Base-by-base conservation (phyloP, 2,888 invertebrate genomes). In the Sarcophaga rosellei region DNA sequence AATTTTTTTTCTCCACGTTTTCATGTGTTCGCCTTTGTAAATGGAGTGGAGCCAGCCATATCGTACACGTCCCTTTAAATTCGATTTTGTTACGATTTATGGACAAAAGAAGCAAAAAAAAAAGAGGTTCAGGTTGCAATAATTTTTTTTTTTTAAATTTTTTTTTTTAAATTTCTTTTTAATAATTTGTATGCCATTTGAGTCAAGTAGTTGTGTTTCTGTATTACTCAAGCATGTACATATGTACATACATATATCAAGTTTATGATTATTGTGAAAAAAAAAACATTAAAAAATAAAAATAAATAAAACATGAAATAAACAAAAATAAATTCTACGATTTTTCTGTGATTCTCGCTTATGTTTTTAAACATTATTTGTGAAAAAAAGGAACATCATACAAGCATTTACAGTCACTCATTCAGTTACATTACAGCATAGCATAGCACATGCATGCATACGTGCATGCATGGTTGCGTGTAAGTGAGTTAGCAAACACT, bases 191-290 rank as follows among this genome's bases (percentile, higher is more conserved):
- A 35, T 17, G 61, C 44, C 62, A 78, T 78, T 78, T 70, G 69
- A 69, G 69, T 70, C 63, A 78, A 70, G 69, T 78, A 62, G 69
- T 78, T 70, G 78, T 78, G 70, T 69, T 69, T 63, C 23, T 53
- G 53, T 53, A 53, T 17, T 15, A 12, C 17, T 35, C 35, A 35
- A 35, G 53, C 12, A 17, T 53, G 20, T 59, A 62, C 6, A 6
- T 25, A 25, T 23, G 59, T 73, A 61, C 79, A 66, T 65, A 80
- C 59, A 25, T 65, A 61, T 78, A 78, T 78, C 70, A 78, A 63
- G 63, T 78, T 78, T 35, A 25, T 70, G 62, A 35, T 63, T 63
- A 53, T 78, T 70, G 62, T 69, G 21, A 78, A 53, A 62, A 35
- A 17, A 78, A 53, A 20, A 20, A 53, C 0, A 35, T 3, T 10